These are phyloP conservation scores for Cyprinodon brontotheroides DNA, from an alignment of 2,113 vertebrate genomes.

Conservation along the genomic window DNA sequence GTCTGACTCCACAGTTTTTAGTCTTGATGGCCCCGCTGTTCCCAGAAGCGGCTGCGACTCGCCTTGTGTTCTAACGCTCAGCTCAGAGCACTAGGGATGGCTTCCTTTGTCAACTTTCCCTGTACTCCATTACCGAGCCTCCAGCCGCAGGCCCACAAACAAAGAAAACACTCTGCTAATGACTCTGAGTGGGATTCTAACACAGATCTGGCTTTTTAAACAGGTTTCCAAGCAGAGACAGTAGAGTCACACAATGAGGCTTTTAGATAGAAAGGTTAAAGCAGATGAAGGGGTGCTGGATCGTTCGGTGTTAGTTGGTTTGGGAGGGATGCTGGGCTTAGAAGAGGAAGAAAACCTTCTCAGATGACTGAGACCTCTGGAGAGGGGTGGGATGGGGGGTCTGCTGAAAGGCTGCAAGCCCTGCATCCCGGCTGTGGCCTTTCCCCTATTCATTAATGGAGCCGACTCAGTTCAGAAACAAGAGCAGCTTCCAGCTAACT, in stretches of 20 bases:
- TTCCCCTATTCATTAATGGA: slow-evolving; percentile 40
- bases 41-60: slow-evolving; percentile 26
- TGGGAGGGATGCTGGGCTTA: slow-evolving; percentile 46
- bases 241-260: slow-evolving; percentile 68
- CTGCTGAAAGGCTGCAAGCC: slow-evolving; percentile 56
- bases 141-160: slow-evolving; percentile 33
- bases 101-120: slow-evolving; percentile 59
- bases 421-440: no score
- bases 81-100: slow-evolving; percentile 15
- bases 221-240: slow-evolving; percentile 58
- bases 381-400: slow-evolving; percentile 46
- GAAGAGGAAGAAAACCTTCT: slow-evolving; percentile 53
- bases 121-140: slow-evolving; percentile 54
- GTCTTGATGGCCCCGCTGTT: slow-evolving; percentile 29
- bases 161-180: slow-evolving; percentile 55
- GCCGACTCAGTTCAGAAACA: slow-evolving; percentile 9
- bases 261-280: slow-evolving; percentile 44
- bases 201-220: slow-evolving; percentile 76
- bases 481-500: slow-evolving; percentile 14
- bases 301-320: slow-evolving; percentile 32
- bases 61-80: slow-evolving; percentile 37
- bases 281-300: slow-evolving; percentile 12
- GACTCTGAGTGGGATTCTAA: slow-evolving; percentile 64
- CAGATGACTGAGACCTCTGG: slow-evolving; percentile 58
- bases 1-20: slow-evolving; percentile 40